These are phyloP conservation scores for Noctua comes DNA, from an alignment of 2,888 invertebrate species.

Conservation along the genomic window DNA sequence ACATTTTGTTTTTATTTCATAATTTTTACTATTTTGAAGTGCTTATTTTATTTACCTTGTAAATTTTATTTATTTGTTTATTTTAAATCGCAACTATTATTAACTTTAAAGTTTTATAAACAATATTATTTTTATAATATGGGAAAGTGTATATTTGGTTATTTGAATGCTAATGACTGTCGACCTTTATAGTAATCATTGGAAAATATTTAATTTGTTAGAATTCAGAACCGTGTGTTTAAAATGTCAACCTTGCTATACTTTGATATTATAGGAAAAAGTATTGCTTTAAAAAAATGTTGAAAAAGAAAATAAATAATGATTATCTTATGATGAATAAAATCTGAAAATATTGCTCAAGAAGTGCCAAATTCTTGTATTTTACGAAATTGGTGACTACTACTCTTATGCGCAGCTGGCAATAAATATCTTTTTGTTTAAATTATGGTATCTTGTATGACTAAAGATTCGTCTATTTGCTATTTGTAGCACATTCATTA, in stretches of 20 bases:
- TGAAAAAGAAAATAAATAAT: neutral
- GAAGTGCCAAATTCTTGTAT: slow-evolving; percentile 71
- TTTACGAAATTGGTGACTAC: slow-evolving; percentile 51
- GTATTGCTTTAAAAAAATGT: neutral
- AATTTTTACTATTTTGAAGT: slow-evolving; percentile 46
- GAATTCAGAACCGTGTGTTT: slow-evolving; percentile 22
- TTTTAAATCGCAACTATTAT: slow-evolving; percentile 22
- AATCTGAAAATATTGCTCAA: slow-evolving; percentile 70
- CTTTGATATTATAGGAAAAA: neutral
- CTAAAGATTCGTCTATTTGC: slow-evolving; percentile 25
- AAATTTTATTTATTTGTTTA: slow-evolving; percentile 52
- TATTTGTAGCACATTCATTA: slow-evolving; percentile 10
- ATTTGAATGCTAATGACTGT: neutral
- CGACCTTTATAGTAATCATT: slow-evolving; percentile 12
- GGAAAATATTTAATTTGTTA: neutral
- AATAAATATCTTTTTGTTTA: slow-evolving; percentile 53
- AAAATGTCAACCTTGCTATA: slow-evolving; percentile 13
- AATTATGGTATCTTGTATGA: slow-evolving; percentile 41
- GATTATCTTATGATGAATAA: slow-evolving; percentile 36
- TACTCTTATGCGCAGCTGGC: slow-evolving; percentile 59
- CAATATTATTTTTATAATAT: neutral
- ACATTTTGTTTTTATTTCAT: slow-evolving; percentile 56
- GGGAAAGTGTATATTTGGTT: neutral
- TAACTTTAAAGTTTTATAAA: slow-evolving; percentile 1
- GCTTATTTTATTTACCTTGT: slow-evolving; percentile 53